A percentile compares a stretch with the other conserved stretches of the same genome.
These are phyloP conservation scores for Semnopithecus entellus DNA, from an alignment of 2,113 vertebrate genomes.

Conservation along the genomic window DNA sequence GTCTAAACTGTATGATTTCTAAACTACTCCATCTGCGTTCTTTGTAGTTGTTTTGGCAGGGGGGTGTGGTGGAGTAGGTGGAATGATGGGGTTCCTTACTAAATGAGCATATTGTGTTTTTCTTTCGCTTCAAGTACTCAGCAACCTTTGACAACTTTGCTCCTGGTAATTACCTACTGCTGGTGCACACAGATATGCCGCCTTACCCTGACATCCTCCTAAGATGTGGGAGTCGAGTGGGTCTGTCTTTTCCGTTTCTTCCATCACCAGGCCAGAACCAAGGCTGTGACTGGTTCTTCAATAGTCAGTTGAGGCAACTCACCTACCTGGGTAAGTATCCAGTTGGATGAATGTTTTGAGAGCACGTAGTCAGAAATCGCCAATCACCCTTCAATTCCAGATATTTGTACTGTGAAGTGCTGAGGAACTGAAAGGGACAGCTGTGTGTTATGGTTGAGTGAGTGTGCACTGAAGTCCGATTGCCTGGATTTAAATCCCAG, in stretches of 20 bases:
- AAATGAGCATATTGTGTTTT: background rate
- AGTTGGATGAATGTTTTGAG: background rate
- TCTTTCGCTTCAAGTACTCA: conserved; percentile 79
- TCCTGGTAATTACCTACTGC: conserved; percentile 78
- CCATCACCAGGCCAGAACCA: conserved; percentile 58
- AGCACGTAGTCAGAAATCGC: background rate
- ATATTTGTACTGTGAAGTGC: background rate
- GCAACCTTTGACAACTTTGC: conserved; percentile 82
- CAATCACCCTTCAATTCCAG: background rate
- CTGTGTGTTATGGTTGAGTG: background rate
- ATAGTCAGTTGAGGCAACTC: conserved; percentile 63
- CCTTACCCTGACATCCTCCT: conserved; percentile 68
- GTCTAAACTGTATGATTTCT: background rate
- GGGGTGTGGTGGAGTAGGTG: no score
- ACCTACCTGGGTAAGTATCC: conserved; percentile 84
- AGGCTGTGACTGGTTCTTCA: conserved; percentile 84
- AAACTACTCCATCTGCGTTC: background rate
- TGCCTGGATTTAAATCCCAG: background rate
- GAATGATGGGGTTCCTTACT: background rate
- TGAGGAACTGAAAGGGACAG: background rate
- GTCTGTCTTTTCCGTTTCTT: conserved; percentile 37
- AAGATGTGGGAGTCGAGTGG: conserved; percentile 76
- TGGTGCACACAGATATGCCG: conserved; percentile 77
- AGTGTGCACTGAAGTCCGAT: background rate
- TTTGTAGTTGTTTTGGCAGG: background rate